Percentiles rank a stretch among this genome's conserved stretches.
Evolutionary conservation across 2,888 invertebrate species (phyloP).

Genomic region (Limnephilus rhombicus): DNA sequence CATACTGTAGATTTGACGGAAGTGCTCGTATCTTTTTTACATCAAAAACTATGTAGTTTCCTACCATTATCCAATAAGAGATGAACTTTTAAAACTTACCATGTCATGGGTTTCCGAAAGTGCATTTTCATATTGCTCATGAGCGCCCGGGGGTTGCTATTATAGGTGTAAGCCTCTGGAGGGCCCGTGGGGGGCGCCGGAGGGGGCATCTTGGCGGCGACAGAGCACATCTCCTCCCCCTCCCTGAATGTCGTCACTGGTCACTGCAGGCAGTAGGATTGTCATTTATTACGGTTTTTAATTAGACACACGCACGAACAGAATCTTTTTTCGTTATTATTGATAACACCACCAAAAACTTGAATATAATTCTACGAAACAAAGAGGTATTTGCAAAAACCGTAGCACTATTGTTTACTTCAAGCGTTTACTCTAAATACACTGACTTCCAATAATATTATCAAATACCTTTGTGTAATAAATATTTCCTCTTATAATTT

Average conservation of each 20-base stretch:
- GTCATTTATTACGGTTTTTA: conserved; percentile 22
- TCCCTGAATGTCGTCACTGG: conserved; percentile 29
- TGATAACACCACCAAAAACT: background rate
- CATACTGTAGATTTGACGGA: too few relatives aligned
- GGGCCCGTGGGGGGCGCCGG: conserved; percentile 68
- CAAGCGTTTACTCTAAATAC: background rate
- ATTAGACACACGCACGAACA: background rate
- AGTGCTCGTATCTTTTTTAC: too few relatives aligned
- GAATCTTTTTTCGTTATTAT: background rate
- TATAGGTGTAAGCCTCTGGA: conserved; percentile 77
- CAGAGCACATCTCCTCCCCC: conserved; percentile 44
- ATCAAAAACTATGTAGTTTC: background rate
- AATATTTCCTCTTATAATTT: background rate
- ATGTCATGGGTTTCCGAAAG: conserved; percentile 67
- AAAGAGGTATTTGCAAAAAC: background rate
- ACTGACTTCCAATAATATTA: background rate
- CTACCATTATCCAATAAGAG: background rate
- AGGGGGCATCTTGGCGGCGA: conserved; percentile 40
- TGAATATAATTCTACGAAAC: background rate
- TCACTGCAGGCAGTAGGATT: conserved; percentile 22
- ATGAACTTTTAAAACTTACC: conserved; percentile 44
- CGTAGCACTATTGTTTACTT: background rate
- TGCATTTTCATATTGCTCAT: conserved; percentile 79
- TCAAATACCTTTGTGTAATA: background rate
- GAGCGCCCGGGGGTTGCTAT: conserved; percentile 80